Conservation (phyloP, 2,113 vertebrate genomes). For the Phoenicopterus ruber region DNA sequence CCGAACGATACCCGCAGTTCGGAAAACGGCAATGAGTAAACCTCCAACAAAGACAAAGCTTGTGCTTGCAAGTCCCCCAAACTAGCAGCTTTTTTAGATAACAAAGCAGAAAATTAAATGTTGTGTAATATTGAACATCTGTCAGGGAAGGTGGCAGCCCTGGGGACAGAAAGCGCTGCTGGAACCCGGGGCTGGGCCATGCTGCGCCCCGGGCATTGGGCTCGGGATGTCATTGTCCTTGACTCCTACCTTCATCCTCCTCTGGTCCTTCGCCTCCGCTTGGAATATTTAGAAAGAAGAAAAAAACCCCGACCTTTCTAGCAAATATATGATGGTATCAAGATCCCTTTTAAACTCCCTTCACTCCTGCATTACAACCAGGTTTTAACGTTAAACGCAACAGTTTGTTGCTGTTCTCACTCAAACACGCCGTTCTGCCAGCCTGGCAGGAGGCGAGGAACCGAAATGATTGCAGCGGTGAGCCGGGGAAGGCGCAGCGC, state of each 20-base stretch:
- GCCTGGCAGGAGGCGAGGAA: not conserved
- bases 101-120: not conserved
- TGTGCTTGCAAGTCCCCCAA: not conserved
- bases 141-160: not conserved
- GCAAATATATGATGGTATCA: not conserved
- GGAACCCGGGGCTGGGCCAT: not conserved
- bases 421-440: not conserved
- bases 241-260: not conserved
- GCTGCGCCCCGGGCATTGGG: fast-evolving
- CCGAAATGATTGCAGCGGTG: not conserved
- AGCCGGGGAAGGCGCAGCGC: not conserved
- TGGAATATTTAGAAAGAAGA: not conserved
- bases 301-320: not conserved
- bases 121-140: not conserved
- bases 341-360: not conserved
- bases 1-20: not conserved
- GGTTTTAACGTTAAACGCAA: not conserved
- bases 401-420: not conserved
- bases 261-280: not conserved
- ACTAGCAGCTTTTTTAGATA: not conserved
- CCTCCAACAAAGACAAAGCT: not conserved
- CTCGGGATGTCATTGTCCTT: too few relatives aligned
- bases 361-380: not conserved
- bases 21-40: fast-evolving
- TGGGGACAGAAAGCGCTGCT: not conserved